A percentile compares a stretch with the other conserved stretches of the same genome.
Conservation (phyloP, 2,797 vertebrate species). For the Simalia tracyae region DNA sequence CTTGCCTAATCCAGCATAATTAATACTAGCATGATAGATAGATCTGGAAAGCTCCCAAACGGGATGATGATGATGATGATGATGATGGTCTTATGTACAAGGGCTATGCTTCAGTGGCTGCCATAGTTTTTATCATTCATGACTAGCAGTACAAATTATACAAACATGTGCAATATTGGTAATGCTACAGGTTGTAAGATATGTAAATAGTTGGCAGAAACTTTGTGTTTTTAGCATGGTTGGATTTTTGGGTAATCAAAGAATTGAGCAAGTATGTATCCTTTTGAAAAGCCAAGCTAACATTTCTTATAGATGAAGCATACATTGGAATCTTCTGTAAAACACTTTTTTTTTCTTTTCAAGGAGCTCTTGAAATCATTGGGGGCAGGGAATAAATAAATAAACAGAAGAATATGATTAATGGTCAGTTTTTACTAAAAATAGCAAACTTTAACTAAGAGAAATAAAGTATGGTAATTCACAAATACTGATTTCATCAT, state of each 20-base stretch:
- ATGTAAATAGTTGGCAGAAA: not conserved
- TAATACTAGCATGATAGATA: not conserved
- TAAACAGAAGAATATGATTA: conserved; percentile 53
- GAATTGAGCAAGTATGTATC: not conserved
- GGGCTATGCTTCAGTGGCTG: not conserved
- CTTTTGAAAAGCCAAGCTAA: not conserved
- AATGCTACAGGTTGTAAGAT: not conserved
- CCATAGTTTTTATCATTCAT: not conserved
- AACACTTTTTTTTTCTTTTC: conserved; percentile 8
- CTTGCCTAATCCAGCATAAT: not conserved
- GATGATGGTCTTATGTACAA: not conserved
- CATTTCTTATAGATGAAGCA: not conserved
- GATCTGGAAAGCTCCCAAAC: not conserved
- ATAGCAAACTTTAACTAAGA: conserved; percentile 45
- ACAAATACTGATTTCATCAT: conserved; percentile 41
- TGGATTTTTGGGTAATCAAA: not conserved
- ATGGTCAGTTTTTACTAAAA: conserved; percentile 51
- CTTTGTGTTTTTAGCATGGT: not conserved
- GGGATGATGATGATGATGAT: not conserved
- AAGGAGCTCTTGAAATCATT: conserved; percentile 34
- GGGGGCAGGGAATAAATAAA: conserved; percentile 9
- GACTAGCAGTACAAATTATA: not conserved
- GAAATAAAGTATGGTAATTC: conserved; percentile 47
- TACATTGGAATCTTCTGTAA: not conserved
- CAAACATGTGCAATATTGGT: not conserved